A percentile compares a stretch with the other conserved stretches of the same genome.
Conservation (phyloP, 2,888 invertebrate species). For the Chymomyza procnemis region DNA sequence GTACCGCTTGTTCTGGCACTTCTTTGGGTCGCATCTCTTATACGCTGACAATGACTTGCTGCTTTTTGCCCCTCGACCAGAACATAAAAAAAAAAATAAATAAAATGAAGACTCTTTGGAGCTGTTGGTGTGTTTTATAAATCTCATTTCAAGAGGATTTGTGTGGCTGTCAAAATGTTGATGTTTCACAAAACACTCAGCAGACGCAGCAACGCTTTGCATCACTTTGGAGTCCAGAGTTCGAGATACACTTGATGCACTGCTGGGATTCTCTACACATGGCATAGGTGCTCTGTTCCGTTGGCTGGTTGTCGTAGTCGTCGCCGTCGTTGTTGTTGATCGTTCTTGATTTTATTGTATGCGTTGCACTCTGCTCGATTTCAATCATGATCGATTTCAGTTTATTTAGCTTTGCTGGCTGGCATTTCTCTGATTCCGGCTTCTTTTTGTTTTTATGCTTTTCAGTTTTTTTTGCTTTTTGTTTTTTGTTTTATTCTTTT, state of each 20-base stretch:
- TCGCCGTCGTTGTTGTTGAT: neutral
- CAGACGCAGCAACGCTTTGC: conserved; percentile 6
- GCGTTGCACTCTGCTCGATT: conserved; percentile 54
- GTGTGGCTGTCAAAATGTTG: conserved; percentile 74
- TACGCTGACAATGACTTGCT: conserved; percentile 71
- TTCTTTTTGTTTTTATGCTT: conserved; percentile 37
- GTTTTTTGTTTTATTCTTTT: conserved; percentile 1
- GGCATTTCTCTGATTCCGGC: neutral
- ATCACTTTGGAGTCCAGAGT: neutral
- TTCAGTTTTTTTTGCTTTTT: conserved; percentile 60
- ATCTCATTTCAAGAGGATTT: conserved; percentile 72
- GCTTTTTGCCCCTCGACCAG: conserved; percentile 45
- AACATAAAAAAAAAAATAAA: neutral
- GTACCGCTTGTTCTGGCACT: neutral
- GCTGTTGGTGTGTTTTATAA: conserved; percentile 63
- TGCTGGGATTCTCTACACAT: neutral
- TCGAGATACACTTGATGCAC: neutral
- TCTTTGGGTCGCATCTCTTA: neutral
- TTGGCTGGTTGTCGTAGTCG: neutral
- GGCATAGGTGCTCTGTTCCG: too few species aligned
- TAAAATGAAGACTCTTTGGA: neutral
- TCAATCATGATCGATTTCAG: conserved; percentile 74
- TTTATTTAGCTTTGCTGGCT: conserved; percentile 36
- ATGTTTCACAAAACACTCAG: conserved; percentile 72
- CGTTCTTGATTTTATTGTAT: neutral